Percentiles rank a stretch among this genome's conserved stretches.
Conservation (phyloP, 1,140 invertebrate species). For the Hycleus cichorii region DNA sequence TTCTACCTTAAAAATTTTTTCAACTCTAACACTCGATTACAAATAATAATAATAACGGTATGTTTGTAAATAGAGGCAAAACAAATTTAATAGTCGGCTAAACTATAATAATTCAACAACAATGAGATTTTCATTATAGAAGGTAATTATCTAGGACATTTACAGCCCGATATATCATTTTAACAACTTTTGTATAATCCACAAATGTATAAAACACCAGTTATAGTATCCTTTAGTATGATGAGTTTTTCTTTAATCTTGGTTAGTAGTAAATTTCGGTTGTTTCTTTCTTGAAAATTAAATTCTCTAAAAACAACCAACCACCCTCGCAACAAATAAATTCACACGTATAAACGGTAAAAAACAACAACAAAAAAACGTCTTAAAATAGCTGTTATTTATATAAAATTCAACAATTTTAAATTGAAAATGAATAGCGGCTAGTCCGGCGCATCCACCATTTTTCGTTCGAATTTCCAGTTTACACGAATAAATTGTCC, state of each 20-base stretch:
- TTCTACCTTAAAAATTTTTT: too few species aligned
- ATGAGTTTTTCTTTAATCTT: slow-evolving; percentile 37
- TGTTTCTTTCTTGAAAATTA: slow-evolving; percentile 33
- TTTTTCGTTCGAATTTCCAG: neutral
- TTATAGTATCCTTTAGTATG: slow-evolving; percentile 32
- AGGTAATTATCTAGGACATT: slow-evolving; percentile 17
- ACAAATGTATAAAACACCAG: slow-evolving; percentile 29
- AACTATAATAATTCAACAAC: slow-evolving; percentile 11
- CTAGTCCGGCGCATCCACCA: neutral
- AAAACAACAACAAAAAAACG: too few species aligned
- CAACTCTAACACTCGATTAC: too few species aligned
- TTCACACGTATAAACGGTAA: too few species aligned
- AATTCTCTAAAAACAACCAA: slow-evolving; percentile 16
- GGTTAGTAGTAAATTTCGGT: slow-evolving; percentile 31
- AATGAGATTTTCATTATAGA: slow-evolving; percentile 15
- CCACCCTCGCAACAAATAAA: too few species aligned
- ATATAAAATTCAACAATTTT: too few species aligned
- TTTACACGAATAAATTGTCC: too few species aligned
- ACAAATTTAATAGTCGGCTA: slow-evolving; percentile 10
- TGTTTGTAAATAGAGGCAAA: neutral
- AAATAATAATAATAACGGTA: too few species aligned
- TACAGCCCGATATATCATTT: slow-evolving; percentile 18
- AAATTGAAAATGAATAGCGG: neutral
- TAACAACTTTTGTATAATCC: slow-evolving; percentile 26
- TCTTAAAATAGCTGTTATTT: too few species aligned